Percentiles rank a stretch among this genome's conserved stretches.
These are phyloP conservation scores for Sternotherus odoratus DNA, from an alignment of 2,797 vertebrate genomes.

Conservation along the genomic window DNA sequence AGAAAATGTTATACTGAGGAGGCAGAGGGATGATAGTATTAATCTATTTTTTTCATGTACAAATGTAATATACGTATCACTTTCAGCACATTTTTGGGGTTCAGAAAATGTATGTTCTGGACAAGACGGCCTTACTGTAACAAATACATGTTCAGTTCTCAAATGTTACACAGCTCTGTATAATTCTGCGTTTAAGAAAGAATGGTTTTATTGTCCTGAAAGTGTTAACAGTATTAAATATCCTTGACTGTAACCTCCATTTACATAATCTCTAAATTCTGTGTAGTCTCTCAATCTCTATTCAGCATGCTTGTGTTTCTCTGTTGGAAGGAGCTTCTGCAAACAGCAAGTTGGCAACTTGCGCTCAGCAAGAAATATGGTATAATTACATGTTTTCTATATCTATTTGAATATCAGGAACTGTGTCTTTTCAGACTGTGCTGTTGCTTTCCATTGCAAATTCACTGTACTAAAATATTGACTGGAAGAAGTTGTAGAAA, in stretches of 20 bases:
- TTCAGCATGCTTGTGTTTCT: background rate
- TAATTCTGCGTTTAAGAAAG: background rate
- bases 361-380: background rate
- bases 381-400: background rate
- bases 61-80: background rate
- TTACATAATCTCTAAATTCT: background rate
- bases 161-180: background rate
- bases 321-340: background rate
- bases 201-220: background rate
- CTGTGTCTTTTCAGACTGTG: background rate
- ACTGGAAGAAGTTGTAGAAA: background rate
- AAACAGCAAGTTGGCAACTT: background rate
- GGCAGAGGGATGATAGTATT: background rate
- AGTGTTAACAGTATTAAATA: background rate
- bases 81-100: background rate
- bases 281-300: background rate
- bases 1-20: background rate
- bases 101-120: background rate
- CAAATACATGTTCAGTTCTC: background rate
- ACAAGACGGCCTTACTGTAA: background rate
- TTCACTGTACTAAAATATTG: background rate
- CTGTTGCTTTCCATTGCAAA: background rate
- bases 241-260: background rate
- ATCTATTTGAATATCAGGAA: background rate
- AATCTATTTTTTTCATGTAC: background rate